These are phyloP conservation scores for Stictocephala bisonia DNA, from an alignment of 2,888 invertebrate genomes.

Conservation along the genomic window DNA sequence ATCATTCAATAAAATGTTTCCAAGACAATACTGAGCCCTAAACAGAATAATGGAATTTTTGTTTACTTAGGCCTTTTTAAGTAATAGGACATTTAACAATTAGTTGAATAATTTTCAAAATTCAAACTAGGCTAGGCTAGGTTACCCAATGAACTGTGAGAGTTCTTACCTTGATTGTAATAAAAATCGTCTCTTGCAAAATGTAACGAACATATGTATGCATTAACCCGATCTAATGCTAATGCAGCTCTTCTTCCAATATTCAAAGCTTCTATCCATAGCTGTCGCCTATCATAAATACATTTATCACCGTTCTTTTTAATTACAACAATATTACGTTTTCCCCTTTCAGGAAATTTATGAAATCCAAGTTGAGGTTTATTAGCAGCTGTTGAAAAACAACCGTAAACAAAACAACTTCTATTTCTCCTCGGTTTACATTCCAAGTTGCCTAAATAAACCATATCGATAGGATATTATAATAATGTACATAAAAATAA, in stretches of 20 bases:
- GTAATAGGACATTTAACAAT: neutral
- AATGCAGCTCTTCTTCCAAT: slow-evolving; percentile 43
- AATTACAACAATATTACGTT: slow-evolving; percentile 33
- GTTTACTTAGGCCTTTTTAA: too few relatives aligned
- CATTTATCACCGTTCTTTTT: slow-evolving; percentile 44
- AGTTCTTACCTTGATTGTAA: slow-evolving; percentile 26
- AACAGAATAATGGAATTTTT: too few relatives aligned
- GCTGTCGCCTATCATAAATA: slow-evolving; percentile 43
- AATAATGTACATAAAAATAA: too few relatives aligned
- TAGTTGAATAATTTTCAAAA: too few relatives aligned
- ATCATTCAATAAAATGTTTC: too few relatives aligned
- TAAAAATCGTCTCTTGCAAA: slow-evolving; percentile 53
- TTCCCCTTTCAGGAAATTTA: slow-evolving; percentile 40
- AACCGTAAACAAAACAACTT: slow-evolving; percentile 48
- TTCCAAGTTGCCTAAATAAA: neutral
- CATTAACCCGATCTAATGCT: slow-evolving; percentile 48
- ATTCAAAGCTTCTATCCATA: slow-evolving; percentile 48
- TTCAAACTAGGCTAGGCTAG: too few relatives aligned
- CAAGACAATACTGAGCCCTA: too few relatives aligned
- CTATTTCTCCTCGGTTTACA: slow-evolving; percentile 12
- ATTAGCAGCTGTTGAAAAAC: slow-evolving; percentile 46
- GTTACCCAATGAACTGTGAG: too few relatives aligned
- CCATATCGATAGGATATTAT: slow-evolving; percentile 8
- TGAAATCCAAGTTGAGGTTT: slow-evolving; percentile 46
- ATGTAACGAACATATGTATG: slow-evolving; percentile 54